Evolutionary conservation across 2,797 vertebrate genomes (phyloP), one percentile per base, ranked within the genome.

Genomic region (Pseudomugil gertrudae): DNA sequence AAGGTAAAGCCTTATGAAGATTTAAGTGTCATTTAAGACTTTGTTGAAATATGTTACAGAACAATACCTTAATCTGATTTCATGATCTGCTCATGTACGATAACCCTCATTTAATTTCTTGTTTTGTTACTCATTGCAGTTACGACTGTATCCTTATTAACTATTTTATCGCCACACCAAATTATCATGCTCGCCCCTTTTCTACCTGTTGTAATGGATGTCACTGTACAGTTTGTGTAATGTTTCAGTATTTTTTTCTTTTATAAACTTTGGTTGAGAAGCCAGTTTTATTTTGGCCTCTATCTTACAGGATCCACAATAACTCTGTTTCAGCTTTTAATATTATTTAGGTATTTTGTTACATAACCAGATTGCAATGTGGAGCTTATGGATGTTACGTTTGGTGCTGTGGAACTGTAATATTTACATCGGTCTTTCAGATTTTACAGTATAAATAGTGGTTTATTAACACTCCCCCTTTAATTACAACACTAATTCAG

Each of bases 151-250:
- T 91, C 50, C 88, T 91, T 88, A 87, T 72, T 78, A 89, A 82
- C 87, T 91, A 90, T 84, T 86, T 86, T 88, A 80, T 90, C 87
- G 88, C 84, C 91, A 86, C 93, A 94, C 91, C 91, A 93, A 95
- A 94, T 89, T 85, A 84, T 85, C 79, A 85, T 79, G 76, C 74
- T 77, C 77, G 76, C 70, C 76, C 85, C 74, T 87, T 93, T 93
- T 93, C 88, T 93, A 93, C 92, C 92, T 92, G 90, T 93, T 91
- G 91, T 94, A 90, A 91, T 93, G 92, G 93, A 94, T 94, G 93
- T 95, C 93, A 92, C 90, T 94, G 93, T 94, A 94, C 93, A 94
- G 93, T 93, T 94, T 94, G 94, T 95, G 93, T 94, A 94, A 94
- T 92, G 92, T 94, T 94, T 93, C 89, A 91, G 87, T 91, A 89